phyloP scores from a whole-genome alignment of 92 coral and sea anemone species.

The Galaxea fascicularis region DNA sequence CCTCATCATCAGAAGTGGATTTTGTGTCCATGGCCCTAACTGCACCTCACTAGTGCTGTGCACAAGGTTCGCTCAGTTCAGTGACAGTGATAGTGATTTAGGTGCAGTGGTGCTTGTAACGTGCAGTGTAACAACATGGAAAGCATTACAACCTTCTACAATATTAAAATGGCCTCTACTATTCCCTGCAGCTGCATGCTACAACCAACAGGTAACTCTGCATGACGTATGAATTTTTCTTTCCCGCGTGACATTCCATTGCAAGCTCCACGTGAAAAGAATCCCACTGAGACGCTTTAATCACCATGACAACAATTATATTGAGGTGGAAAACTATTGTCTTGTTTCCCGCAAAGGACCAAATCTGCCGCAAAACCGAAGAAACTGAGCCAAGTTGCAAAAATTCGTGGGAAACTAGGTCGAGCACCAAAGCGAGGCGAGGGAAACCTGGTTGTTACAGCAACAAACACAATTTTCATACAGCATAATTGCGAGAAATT shows the following conservation, averaged over 20 bases:
- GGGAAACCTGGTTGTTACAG: conserved; percentile 53
- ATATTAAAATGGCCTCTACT: conserved; percentile 79
- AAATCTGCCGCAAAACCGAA: background rate
- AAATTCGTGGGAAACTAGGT: conserved; percentile 38
- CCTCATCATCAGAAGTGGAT: conserved; percentile 75
- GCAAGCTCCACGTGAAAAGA: conserved; percentile 76
- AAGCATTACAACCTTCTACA: conserved; percentile 85
- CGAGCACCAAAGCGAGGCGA: conserved; percentile 79
- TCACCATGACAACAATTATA: conserved; percentile 67
- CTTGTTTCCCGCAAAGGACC: background rate
- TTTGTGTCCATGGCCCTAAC: conserved; percentile 61
- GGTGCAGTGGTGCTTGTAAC: conserved; percentile 81
- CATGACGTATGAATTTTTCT: conserved; percentile 90
- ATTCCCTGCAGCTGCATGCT: conserved; percentile 84
- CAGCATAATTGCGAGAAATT: background rate
- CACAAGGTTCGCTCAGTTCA: conserved; percentile 36
- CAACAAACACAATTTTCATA: conserved; percentile 45
- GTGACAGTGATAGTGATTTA: conserved; percentile 69
- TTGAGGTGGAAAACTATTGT: conserved; percentile 26
- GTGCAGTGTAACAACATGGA: conserved; percentile 76
- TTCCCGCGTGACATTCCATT: conserved; percentile 96
- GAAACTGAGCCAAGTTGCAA: conserved; percentile 24
- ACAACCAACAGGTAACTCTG: conserved; percentile 87
- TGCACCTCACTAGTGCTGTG: conserved; percentile 64
- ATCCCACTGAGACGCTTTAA: conserved; percentile 79